Evolutionary conservation across 2,888 invertebrate species (phyloP), one percentile per base, ranked within the genome.

Genomic region (Amiota communis): DNA sequence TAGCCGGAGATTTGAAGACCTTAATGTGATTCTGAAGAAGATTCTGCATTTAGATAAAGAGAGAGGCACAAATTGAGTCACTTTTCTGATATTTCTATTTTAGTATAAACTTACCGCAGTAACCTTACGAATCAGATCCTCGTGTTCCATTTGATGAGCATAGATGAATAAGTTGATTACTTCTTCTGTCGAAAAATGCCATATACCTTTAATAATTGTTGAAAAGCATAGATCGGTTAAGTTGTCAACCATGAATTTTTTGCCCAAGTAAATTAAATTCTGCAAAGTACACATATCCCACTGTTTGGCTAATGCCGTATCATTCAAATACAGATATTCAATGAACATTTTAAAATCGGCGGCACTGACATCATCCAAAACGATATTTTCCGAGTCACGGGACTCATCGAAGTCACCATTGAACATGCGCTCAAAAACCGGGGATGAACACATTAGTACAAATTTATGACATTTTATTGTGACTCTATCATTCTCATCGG

Each of bases 381-480:
- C 77, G 70, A 80, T 80, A 46, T 80, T 80, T 0, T 80, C 76
- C 9, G 81, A 65, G 8, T 23, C 48, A 2, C 56, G 77, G 1
- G 73, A 65, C 69, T 80, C 80, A 15, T 78, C 75, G n/a, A 81
- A 80, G 8, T 77, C 73, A 13, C 80, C 80, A 0, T 78, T 73
- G 59, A 80, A 80, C 80, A 80, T 80, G 23, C 80, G 80, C 20
- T 81, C 80, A 56, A 80, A 80, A 1, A 80, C 80, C 9, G 80
- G 80, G 0, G 80, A 80, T 1, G 69, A 74, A 59, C 78, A 74
- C 68, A 80, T 80, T 2, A 80, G 76, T 11, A 80, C 67, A 73
- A 80, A 81, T 61, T 81, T 80, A 8, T 80, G 80, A 6, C 78
- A 80, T n/a, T 78, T 78, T 6, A 80, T n/a, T 0, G 71, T 46